Conservation (phyloP, 1,140 invertebrate species). For the Teleopsis dalmanni region DNA sequence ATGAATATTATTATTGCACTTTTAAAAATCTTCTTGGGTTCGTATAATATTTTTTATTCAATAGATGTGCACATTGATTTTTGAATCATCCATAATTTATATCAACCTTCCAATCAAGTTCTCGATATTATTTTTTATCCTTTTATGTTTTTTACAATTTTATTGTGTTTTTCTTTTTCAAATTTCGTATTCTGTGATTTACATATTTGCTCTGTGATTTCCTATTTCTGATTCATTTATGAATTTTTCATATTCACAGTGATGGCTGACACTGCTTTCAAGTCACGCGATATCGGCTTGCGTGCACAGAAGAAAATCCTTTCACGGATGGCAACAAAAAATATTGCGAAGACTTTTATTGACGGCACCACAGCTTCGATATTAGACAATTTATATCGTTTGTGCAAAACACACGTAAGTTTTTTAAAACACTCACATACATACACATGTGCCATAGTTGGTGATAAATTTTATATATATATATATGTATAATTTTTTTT, state of each 20-base stretch:
- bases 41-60: too few species aligned
- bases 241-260: too few species aligned
- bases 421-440: slow-evolving; percentile 1
- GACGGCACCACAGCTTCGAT: slow-evolving; percentile 84
- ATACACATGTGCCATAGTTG: neutral
- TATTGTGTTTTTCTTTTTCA: too few species aligned
- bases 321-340: slow-evolving; percentile 87
- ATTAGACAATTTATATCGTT: slow-evolving; percentile 77
- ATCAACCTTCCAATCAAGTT: too few species aligned
- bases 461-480: neutral
- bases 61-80: too few species aligned
- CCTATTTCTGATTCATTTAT: too few species aligned
- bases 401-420: slow-evolving; percentile 69
- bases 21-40: too few species aligned
- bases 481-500: neutral
- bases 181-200: too few species aligned
- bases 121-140: too few species aligned
- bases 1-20: too few species aligned
- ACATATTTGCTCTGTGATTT: too few species aligned
- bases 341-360: slow-evolving; percentile 82
- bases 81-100: too few species aligned
- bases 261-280: slow-evolving; percentile 56
- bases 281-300: slow-evolving; percentile 82
- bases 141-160: slow-evolving; percentile 8
- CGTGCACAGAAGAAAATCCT: slow-evolving; percentile 94